phyloP scores from a whole-genome alignment of 2,797 vertebrate genomes.

The Urophycis tenuis region DNA sequence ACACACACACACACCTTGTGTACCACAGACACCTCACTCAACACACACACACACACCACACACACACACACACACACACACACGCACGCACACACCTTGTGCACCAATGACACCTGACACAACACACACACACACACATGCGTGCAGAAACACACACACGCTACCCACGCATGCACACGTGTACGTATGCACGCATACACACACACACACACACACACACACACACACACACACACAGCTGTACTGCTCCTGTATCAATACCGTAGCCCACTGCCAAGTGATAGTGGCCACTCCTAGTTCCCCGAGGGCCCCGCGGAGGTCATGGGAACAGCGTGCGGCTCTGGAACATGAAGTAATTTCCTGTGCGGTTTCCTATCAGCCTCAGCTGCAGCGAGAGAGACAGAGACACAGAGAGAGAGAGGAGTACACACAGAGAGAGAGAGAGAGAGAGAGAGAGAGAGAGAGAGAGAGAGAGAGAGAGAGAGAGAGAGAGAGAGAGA shows the following conservation, averaged over 20 bases:
- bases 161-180: too few species aligned
- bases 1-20: conserved; percentile 2
- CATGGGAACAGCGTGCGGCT: conserved; percentile 66
- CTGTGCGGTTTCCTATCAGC: conserved; percentile 76
- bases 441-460: background rate
- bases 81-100: too few species aligned
- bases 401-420: conserved; percentile 69
- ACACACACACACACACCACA: too few species aligned
- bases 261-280: conserved; percentile 36
- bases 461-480: background rate
- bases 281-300: conserved; percentile 56
- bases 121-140: background rate
- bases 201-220: background rate
- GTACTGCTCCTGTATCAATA: conserved; percentile 1
- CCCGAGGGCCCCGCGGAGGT: conserved; percentile 54
- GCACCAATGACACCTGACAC: too few species aligned
- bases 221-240: background rate
- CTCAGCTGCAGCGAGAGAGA: conserved; percentile 56
- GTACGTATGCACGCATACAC: too few species aligned
- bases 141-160: too few species aligned
- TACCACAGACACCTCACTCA: too few species aligned
- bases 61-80: too few species aligned
- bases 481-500: background rate
- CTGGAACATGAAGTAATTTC: conserved; percentile 76
- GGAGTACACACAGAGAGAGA: conserved; percentile 21